phyloP scores from a whole-genome alignment of 2,888 invertebrate genomes.

The Cantharis lateralis region DNA sequence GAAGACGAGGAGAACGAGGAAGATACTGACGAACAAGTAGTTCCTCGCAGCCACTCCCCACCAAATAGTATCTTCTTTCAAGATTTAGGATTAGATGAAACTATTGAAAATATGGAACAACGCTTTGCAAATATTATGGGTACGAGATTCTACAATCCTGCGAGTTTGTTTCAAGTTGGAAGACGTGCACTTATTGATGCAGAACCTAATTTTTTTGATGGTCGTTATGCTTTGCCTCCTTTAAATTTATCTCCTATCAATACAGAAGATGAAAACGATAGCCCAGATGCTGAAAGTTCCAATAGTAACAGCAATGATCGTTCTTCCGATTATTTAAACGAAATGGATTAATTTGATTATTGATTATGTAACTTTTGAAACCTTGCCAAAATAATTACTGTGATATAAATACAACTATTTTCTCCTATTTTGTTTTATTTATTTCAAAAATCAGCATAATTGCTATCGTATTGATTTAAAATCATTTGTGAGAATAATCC shows the following conservation, averaged over 20 bases:
- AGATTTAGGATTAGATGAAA: neutral
- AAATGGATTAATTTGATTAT: neutral
- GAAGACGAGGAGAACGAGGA: neutral
- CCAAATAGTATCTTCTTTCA: neutral
- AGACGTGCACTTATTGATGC: too few species aligned
- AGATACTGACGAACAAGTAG: too few species aligned
- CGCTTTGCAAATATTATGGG: too few species aligned
- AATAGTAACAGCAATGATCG: neutral
- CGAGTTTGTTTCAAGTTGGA: too few species aligned
- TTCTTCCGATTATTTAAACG: neutral
- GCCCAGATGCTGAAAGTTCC: neutral
- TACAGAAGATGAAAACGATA: neutral
- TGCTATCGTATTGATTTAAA: too few species aligned
- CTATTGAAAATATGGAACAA: too few species aligned
- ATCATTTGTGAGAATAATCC: too few species aligned
- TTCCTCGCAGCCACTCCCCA: neutral
- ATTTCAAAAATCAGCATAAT: neutral
- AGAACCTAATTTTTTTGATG: neutral
- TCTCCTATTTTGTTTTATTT: neutral
- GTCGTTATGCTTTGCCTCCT: neutral
- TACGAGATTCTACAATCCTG: too few species aligned
- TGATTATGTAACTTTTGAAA: neutral
- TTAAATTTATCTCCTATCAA: neutral
- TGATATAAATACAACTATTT: neutral
- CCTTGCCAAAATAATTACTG: neutral